A percentile compares a stretch with the other conserved stretches of the same genome.
Evolutionary conservation across 2,113 vertebrate species (phyloP).

Genomic region (Numida meleagris): DNA sequence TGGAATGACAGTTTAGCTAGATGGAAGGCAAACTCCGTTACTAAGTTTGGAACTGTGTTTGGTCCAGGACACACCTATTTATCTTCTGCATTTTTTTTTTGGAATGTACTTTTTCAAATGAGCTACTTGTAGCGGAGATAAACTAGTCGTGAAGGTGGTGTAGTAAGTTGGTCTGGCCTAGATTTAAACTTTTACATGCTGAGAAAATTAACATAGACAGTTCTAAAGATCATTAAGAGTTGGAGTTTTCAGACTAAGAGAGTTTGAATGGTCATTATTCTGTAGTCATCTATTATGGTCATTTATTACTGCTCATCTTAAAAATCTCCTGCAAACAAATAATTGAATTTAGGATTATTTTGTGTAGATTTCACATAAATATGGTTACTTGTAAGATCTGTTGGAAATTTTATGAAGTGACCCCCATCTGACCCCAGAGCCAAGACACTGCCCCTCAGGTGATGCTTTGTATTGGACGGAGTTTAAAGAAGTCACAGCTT

Average conservation of each 20-base stretch:
- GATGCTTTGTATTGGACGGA: neutral
- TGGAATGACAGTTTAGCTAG: neutral
- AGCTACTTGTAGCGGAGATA: neutral
- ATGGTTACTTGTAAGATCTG: neutral
- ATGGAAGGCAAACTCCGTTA: neutral
- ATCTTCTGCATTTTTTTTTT: neutral
- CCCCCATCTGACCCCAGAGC: neutral
- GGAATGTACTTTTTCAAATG: neutral
- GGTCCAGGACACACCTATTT: neutral
- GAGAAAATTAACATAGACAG: neutral
- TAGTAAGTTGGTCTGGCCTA: neutral
- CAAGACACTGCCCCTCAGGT: neutral
- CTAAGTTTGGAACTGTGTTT: neutral
- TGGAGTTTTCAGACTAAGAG: neutral
- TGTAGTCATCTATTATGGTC: neutral
- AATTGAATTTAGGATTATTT: neutral
- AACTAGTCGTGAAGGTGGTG: neutral
- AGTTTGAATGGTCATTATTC: neutral
- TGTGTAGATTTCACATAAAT: neutral
- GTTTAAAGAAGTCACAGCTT: neutral
- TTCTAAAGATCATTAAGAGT: neutral
- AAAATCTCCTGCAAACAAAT: neutral
- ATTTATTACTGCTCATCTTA: neutral
- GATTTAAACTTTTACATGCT: neutral
- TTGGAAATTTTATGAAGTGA: neutral